phyloP scores from a whole-genome alignment of 1,140 invertebrate genomes.

The Solenopsis invicta region DNA sequence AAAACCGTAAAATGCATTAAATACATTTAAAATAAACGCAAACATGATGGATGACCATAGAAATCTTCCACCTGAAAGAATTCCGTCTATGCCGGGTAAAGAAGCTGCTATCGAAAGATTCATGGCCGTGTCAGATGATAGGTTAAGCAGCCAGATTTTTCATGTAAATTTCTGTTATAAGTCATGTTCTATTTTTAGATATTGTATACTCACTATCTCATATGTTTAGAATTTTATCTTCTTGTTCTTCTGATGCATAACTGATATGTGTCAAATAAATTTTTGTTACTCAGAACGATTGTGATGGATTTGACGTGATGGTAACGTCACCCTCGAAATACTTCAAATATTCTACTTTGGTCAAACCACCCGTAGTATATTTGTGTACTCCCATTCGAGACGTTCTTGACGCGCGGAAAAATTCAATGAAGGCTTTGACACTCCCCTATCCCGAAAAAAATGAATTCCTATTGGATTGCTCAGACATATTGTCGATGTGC shows the following conservation, averaged over 20 bases:
- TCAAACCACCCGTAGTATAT: neutral
- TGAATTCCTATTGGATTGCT: neutral
- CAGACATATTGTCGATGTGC: neutral
- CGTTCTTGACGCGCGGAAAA: neutral
- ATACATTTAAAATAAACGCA: slow-evolving; percentile 38
- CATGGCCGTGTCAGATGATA: slow-evolving; percentile 59
- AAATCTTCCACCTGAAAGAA: slow-evolving; percentile 9
- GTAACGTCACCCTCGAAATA: neutral
- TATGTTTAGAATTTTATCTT: slow-evolving; percentile 36
- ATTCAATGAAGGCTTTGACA: neutral
- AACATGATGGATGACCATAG: slow-evolving; percentile 52
- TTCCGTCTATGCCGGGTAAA: slow-evolving; percentile 13
- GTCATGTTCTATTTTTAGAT: slow-evolving; percentile 33
- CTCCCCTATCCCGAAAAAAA: neutral
- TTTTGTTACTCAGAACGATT: slow-evolving; percentile 9
- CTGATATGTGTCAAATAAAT: slow-evolving; percentile 20
- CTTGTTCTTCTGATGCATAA: neutral
- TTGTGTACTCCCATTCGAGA: neutral
- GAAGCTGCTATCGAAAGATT: slow-evolving; percentile 56
- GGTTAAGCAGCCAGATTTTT: slow-evolving; percentile 63
- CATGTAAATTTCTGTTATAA: slow-evolving; percentile 55
- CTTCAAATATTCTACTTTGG: slow-evolving; percentile 41
- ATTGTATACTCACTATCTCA: neutral
- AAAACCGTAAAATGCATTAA: slow-evolving; percentile 31
- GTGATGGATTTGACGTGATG: neutral